Evolutionary conservation across 1,140 invertebrate species (phyloP).

Genomic region (Plodia interpunctella): DNA sequence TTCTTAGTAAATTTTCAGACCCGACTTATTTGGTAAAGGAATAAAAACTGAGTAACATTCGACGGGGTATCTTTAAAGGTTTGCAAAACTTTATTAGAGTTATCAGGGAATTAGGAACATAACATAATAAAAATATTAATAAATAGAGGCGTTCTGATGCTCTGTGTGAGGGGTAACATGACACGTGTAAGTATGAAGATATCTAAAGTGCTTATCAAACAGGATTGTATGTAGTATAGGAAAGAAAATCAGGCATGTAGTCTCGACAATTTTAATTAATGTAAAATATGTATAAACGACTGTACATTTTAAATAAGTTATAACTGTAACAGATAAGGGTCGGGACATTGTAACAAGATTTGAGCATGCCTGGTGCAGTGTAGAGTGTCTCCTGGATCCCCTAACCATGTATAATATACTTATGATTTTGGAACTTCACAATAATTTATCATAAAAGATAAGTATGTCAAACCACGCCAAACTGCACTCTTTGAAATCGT

Average conservation of each 20-base stretch:
- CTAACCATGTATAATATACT: constrained; percentile 19
- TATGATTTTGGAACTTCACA: constrained; percentile 12
- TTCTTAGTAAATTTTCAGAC: neutral
- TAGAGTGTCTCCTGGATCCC: constrained; percentile 33
- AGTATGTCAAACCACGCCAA: constrained; percentile 40
- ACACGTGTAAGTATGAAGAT: neutral
- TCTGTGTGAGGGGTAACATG: constrained; percentile 1
- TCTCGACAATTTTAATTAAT: constrained; percentile 52
- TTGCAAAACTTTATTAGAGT: constrained; percentile 55
- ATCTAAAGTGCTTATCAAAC: constrained; percentile 15
- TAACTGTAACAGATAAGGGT: constrained; percentile 32
- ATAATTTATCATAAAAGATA: constrained; percentile 21
- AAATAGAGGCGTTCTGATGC: constrained; percentile 7
- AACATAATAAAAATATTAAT: constrained; percentile 2
- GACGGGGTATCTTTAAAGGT: constrained; percentile 18
- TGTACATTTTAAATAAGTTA: constrained; percentile 50
- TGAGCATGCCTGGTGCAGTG: constrained; percentile 69
- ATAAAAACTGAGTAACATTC: neutral
- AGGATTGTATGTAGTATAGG: constrained; percentile 6
- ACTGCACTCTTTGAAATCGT: constrained; percentile 48
- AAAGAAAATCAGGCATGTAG: constrained; percentile 19
- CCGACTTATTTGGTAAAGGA: neutral
- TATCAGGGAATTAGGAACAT: constrained; percentile 10
- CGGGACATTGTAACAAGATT: constrained; percentile 41
- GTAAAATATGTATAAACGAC: constrained; percentile 52